A percentile compares a stretch with the other conserved stretches of the same genome.
These are phyloP conservation scores for Psittacula derbiana DNA, from an alignment of 2,797 vertebrate species.

Conservation along the genomic window DNA sequence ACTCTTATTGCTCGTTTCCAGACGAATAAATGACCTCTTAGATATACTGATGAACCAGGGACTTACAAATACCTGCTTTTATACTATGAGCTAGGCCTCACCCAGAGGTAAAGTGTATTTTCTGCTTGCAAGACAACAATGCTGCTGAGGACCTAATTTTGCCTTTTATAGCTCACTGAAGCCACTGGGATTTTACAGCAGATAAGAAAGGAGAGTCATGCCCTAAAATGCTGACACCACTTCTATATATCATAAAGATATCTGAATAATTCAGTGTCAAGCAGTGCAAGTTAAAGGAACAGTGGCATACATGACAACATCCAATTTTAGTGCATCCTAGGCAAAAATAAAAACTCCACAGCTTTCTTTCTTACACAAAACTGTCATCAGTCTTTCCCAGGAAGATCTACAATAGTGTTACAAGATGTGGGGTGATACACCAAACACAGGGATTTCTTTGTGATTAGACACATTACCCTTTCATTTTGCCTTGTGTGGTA, in stretches of 20 bases:
- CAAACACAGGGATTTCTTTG: not conserved
- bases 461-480: rapidly evolving
- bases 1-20: not conserved
- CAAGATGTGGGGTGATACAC: not conserved
- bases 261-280: constrained; percentile 67
- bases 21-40: not conserved
- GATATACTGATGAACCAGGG: not conserved
- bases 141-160: constrained; percentile 27
- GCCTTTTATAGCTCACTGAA: constrained; percentile 37
- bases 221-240: constrained; percentile 58
- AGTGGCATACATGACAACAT: not conserved
- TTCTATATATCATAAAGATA: constrained; percentile 48
- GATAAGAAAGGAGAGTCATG: constrained; percentile 44
- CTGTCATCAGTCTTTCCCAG: not conserved
- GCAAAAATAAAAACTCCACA: not conserved
- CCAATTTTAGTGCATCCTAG: not conserved
- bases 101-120: not conserved
- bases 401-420: not conserved
- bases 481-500: not conserved
- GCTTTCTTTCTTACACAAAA: not conserved
- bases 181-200: constrained; percentile 48
- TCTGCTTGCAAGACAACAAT: not conserved
- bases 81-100: not conserved
- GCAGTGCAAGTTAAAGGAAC: constrained; percentile 42
- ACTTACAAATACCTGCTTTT: not conserved